phyloP scores from a whole-genome alignment of 2,888 invertebrate species.

The Drosophila kanekoi region DNA sequence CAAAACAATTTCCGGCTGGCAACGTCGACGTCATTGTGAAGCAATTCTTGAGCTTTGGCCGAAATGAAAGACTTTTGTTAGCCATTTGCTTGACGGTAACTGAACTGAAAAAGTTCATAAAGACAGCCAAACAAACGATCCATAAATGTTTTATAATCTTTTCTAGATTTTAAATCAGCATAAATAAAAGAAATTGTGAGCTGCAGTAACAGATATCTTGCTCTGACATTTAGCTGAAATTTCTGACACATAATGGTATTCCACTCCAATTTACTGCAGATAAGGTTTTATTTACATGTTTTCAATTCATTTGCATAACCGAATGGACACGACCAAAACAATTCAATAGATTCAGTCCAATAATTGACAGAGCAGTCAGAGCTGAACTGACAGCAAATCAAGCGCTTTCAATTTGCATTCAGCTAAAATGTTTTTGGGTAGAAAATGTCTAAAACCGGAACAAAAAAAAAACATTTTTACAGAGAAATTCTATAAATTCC shows the following conservation, averaged over 20 bases:
- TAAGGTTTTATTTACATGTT: neutral
- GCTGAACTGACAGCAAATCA: constrained; percentile 13
- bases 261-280: neutral
- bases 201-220: too few species aligned
- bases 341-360: neutral
- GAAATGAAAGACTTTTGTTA: neutral
- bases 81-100: neutral
- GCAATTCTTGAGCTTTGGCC: neutral
- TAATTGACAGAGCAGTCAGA: constrained; percentile 20
- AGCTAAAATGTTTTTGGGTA: neutral
- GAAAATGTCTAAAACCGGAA: constrained; percentile 15
- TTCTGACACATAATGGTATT: too few species aligned
- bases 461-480: constrained; percentile 15
- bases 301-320: constrained; percentile 17
- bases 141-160: too few species aligned
- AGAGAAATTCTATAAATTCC: constrained; percentile 39
- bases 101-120: too few species aligned
- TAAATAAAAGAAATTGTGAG: too few species aligned
- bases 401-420: constrained; percentile 8
- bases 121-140: too few species aligned
- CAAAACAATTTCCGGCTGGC: constrained; percentile 59
- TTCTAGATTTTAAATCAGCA: too few species aligned
- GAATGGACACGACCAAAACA: constrained; percentile 11
- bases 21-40: constrained; percentile 35
- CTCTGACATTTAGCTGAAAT: too few species aligned